These are phyloP conservation scores for Melangyna quadrimaculata DNA, from an alignment of 2,888 invertebrate species.

Conservation along the genomic window DNA sequence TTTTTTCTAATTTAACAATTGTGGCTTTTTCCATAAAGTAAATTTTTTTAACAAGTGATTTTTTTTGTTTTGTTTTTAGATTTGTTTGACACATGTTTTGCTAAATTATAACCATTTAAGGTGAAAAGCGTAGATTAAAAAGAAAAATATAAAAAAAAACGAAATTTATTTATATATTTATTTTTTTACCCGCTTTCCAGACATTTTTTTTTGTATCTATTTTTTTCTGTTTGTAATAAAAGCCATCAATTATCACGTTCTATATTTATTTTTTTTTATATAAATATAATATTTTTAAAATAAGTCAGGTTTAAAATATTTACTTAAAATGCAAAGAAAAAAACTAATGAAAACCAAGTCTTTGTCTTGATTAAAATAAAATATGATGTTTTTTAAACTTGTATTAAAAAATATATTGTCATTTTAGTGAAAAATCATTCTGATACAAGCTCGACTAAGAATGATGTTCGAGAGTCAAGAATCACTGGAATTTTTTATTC, in stretches of 20 bases:
- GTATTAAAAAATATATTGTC: background rate
- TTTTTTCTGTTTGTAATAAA: slow-evolving; percentile 12
- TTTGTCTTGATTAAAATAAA: background rate
- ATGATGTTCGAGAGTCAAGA: background rate
- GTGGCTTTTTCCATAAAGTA: slow-evolving; percentile 45
- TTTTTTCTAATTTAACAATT: slow-evolving; percentile 43
- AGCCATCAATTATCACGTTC: slow-evolving; percentile 23
- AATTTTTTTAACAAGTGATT: slow-evolving; percentile 59
- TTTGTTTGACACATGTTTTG: slow-evolving; percentile 66
- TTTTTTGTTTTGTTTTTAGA: slow-evolving; percentile 22
- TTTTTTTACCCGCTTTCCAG: slow-evolving; percentile 14
- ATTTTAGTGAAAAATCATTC: background rate
- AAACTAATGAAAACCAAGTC: background rate
- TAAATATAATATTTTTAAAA: background rate
- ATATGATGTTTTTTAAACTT: background rate
- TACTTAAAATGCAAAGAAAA: background rate
- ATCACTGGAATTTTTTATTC: background rate
- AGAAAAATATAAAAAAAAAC: slow-evolving; percentile 29
- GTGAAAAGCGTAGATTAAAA: slow-evolving; percentile 43
- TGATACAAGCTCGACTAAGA: background rate
- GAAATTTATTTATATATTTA: background rate
- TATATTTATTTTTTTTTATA: background rate
- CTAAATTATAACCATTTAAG: slow-evolving; percentile 14
- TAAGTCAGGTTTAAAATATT: background rate
- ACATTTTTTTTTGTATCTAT: background rate